Percentiles rank a stretch among this genome's conserved stretches.
Conservation (phyloP, 2,888 invertebrate genomes). For the Torymus aiolomorphi region DNA sequence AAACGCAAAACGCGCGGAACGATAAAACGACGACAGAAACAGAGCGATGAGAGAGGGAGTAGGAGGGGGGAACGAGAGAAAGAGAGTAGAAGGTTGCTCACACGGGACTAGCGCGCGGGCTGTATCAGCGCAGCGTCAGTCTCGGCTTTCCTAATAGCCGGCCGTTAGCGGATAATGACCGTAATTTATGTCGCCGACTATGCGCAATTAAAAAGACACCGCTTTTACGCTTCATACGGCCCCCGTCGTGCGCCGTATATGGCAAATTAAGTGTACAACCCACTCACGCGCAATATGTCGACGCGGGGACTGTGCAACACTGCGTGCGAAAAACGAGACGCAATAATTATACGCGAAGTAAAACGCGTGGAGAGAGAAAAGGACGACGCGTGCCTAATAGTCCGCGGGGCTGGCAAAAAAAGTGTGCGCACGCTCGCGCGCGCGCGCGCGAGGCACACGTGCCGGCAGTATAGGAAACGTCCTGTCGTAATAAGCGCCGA, state of each 20-base stretch:
- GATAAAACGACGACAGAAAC: too few relatives aligned
- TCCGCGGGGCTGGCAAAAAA: not conserved
- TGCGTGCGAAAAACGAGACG: slow-evolving; percentile 28
- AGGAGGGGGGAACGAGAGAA: too few relatives aligned
- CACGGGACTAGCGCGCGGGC: not conserved
- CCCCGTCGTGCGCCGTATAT: not conserved
- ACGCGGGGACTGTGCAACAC: not conserved
- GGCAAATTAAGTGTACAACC: slow-evolving; percentile 39
- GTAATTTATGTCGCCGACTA: slow-evolving; percentile 64
- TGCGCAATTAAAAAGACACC: slow-evolving; percentile 65
- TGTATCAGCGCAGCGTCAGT: slow-evolving; percentile 60
- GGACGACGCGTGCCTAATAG: too few relatives aligned
- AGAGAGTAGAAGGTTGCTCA: not conserved
- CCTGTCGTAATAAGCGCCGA: slow-evolving; percentile 30
- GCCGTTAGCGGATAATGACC: slow-evolving; percentile 67
- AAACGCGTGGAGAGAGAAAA: not conserved
- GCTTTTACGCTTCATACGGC: slow-evolving; percentile 28
- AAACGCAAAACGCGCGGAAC: too few relatives aligned
- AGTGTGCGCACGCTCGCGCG: too few relatives aligned
- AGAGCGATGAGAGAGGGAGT: too few relatives aligned
- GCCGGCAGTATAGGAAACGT: not conserved
- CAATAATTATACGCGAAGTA: slow-evolving; percentile 33
- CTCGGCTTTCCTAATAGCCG: slow-evolving; percentile 65
- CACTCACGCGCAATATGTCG: slow-evolving; percentile 1
- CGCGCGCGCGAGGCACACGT: not conserved